Base-by-base conservation (phyloP, 2,797 vertebrate genomes). In the Pseudotriccus pelzelni region DNA sequence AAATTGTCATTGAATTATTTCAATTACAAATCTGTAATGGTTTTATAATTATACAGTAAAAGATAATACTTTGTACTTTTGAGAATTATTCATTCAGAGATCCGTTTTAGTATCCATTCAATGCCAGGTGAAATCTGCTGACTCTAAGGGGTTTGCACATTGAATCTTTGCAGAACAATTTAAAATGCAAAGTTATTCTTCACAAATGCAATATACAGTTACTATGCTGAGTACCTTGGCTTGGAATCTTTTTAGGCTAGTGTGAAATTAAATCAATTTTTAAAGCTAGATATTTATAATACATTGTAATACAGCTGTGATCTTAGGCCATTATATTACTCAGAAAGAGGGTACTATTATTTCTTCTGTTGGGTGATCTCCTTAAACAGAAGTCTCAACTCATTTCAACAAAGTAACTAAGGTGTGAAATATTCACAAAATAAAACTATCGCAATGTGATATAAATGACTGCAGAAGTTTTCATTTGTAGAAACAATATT, bases 101-200 rank as follows among this genome's bases (percentile, higher is more conserved):
- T 87, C 32, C 20, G 16, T 80, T 93, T 88, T 90, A 82, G 59
- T 76, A 59, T 79, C 74, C n/a, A 21, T 80, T 93, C 46, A 68
- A 19, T 80, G 91, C 74, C 77, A 76, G 0, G 66, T 90, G 52
- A 85, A 94, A 91, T 93, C 75, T 80, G 74, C 82, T 87, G 90
- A 87, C 60, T 85, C 62, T 32, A 53, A 89, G 67, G 73, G 58
- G 37, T 85, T 93, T 94, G 64, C 6, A 14, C 53, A 44, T 68
- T 74, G 84, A 89, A 69, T 87, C 44, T 41, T 84, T 74, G 28
- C n/a, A 63, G 59, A 75, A 53, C 19, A 62, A 76, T 79, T 86
- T 41, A 32, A 89, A 92, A 77, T 74, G 58, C 60, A 78, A 22
- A 84, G 58, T 90, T 81, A 66, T 69, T 84, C 73, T 81, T 60